phyloP scores from a whole-genome alignment of 1,140 invertebrate genomes.

The Dermatophagoides farinae region DNA sequence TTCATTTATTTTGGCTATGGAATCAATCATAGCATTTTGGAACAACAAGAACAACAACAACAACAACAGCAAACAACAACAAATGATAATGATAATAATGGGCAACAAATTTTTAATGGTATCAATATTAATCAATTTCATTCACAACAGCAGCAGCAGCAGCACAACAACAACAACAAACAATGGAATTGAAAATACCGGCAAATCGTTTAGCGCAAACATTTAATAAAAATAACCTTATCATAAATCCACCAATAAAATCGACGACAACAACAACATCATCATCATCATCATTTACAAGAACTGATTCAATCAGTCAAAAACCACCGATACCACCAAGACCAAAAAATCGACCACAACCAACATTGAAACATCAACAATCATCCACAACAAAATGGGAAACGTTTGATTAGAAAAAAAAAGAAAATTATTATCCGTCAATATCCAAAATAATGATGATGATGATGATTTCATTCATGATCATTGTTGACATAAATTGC shows the following conservation, averaged over 20 bases:
- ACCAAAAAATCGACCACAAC: neutral
- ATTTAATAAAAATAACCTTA: neutral
- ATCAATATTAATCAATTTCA: neutral
- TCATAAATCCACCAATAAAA: neutral
- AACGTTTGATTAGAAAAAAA: too few relatives aligned
- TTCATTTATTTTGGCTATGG: slow-evolving; percentile 25
- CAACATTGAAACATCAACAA: neutral
- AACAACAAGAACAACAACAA: slow-evolving; percentile 6
- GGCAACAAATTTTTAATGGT: neutral
- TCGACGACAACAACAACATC: neutral
- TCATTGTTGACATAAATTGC: too few relatives aligned
- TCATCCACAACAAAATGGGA: neutral
- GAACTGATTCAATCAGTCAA: neutral
- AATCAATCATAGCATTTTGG: slow-evolving; percentile 22
- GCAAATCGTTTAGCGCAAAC: neutral
- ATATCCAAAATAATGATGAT: too few relatives aligned
- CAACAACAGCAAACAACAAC: neutral
- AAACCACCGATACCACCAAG: neutral
- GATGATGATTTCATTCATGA: too few relatives aligned
- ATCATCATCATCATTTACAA: neutral
- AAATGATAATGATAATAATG: neutral
- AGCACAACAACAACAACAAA: slow-evolving; percentile 18
- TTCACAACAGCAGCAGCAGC: too few relatives aligned
- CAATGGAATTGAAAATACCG: slow-evolving; percentile 17
- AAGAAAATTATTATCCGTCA: too few relatives aligned